Evolutionary conservation across 2,888 invertebrate genomes (phyloP).

Genomic region (Notodonta ziczac): DNA sequence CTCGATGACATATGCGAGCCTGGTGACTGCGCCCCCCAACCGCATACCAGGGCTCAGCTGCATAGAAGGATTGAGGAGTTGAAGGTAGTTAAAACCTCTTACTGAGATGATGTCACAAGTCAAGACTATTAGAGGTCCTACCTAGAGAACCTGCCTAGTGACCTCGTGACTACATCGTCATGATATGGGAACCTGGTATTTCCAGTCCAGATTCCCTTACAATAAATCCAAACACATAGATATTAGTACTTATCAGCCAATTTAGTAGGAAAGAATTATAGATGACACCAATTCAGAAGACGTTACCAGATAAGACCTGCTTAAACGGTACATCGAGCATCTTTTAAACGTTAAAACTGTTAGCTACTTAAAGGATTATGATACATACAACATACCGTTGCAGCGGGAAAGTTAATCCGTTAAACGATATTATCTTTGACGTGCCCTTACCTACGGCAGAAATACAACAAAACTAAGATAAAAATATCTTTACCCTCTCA

Average conservation of each 20-base stretch:
- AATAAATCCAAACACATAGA: too few relatives aligned
- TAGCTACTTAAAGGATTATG: background rate
- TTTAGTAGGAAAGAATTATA: too few relatives aligned
- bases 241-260: too few relatives aligned
- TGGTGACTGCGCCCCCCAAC: slow-evolving; percentile 84
- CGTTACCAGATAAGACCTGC: too few relatives aligned
- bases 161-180: too few relatives aligned
- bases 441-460: background rate
- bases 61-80: slow-evolving; percentile 77
- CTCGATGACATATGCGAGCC: slow-evolving; percentile 86
- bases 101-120: too few relatives aligned
- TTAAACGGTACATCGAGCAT: background rate
- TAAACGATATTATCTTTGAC: slow-evolving; percentile 15
- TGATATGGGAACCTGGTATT: background rate
- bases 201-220: too few relatives aligned
- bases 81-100: slow-evolving; percentile 53
- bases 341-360: background rate
- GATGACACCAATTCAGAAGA: too few relatives aligned
- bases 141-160: too few relatives aligned
- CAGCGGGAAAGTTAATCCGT: slow-evolving; percentile 15
- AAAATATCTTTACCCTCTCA: background rate
- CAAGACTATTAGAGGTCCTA: too few relatives aligned
- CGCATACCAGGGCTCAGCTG: slow-evolving; percentile 76
- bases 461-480: background rate
- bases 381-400: slow-evolving; percentile 6